phyloP scores from a whole-genome alignment of 92 coral and sea anemone species.

The Porites cylindrica region DNA sequence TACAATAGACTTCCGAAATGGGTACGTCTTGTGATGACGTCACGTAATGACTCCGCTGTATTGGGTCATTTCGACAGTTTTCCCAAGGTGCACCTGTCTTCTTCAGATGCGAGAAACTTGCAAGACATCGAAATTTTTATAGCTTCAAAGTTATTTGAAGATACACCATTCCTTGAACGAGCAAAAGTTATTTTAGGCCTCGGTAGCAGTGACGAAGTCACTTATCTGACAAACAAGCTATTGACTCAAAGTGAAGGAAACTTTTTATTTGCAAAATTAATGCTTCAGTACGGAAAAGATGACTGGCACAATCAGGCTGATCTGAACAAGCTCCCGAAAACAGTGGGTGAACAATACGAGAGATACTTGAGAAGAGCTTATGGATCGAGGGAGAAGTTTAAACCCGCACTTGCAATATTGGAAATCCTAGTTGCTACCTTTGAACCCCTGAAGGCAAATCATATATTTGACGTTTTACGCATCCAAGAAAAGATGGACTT shows the following conservation, averaged over 20 bases:
- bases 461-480: constrained; percentile 42
- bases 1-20: constrained; percentile 65
- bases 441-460: constrained; percentile 47
- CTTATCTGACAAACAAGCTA: constrained; percentile 24
- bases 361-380: constrained; percentile 66
- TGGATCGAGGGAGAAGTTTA: constrained; percentile 55
- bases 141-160: constrained; percentile 19
- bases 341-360: constrained; percentile 66
- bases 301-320: constrained; percentile 16
- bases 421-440: constrained; percentile 77
- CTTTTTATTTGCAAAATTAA: constrained; percentile 70
- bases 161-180: not conserved
- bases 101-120: constrained; percentile 71
- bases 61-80: constrained; percentile 20
- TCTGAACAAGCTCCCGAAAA: constrained; percentile 62
- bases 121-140: constrained; percentile 71
- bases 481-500: constrained; percentile 45
- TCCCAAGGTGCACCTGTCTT: constrained; percentile 26
- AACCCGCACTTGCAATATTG: constrained; percentile 51
- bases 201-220: constrained; percentile 16
- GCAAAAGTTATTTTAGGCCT: constrained; percentile 1
- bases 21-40: constrained; percentile 65
- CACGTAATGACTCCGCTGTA: constrained; percentile 72
- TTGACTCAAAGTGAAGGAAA: constrained; percentile 75
- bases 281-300: constrained; percentile 40